phyloP scores from a whole-genome alignment of 2,113 vertebrate species.

The Tachycineta bicolor region DNA sequence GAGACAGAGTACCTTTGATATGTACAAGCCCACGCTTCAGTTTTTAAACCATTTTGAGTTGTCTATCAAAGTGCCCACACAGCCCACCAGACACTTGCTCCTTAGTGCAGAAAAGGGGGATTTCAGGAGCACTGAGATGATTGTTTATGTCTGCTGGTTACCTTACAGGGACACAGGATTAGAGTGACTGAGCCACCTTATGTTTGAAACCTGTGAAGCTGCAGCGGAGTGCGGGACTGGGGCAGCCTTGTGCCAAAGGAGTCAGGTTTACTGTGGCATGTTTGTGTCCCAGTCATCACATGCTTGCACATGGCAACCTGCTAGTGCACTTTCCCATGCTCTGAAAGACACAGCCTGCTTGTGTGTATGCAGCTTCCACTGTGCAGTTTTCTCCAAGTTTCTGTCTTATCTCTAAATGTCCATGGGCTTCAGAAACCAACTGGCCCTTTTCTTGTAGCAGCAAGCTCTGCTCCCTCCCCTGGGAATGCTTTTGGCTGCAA shows the following conservation, averaged over 20 bases:
- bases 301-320: background rate
- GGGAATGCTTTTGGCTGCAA: slow-evolving; percentile 25
- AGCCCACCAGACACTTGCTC: background rate
- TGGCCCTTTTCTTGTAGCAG: background rate
- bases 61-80: background rate
- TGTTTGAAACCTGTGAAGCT: background rate
- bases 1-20: background rate
- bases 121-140: background rate
- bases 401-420: background rate
- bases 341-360: background rate
- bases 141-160: background rate
- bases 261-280: background rate
- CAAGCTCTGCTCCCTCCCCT: background rate
- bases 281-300: accelerated
- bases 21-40: background rate
- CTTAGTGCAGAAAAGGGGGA: background rate
- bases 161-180: background rate
- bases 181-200: background rate
- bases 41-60: background rate
- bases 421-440: background rate
- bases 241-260: background rate
- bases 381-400: background rate
- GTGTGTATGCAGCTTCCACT: accelerated
- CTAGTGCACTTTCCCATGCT: background rate
- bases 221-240: background rate